Evolutionary conservation across 2,888 invertebrate genomes (phyloP).

Genomic region (Caenorhabditis drosophilae): DNA sequence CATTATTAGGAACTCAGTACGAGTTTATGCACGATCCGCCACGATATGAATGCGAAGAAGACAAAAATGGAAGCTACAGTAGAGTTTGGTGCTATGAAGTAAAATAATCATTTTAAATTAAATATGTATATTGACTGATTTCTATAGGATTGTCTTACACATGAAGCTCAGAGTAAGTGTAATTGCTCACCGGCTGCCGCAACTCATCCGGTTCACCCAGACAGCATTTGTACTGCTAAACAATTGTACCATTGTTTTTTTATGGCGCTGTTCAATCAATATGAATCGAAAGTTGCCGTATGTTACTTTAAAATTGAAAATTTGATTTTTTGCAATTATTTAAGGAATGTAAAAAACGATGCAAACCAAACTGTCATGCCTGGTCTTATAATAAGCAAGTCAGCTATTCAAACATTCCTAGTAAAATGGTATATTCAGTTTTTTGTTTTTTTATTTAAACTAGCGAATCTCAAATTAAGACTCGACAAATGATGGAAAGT

Average conservation of each 20-base stretch:
- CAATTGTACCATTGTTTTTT: conserved; percentile 54
- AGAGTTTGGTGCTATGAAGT: conserved; percentile 62
- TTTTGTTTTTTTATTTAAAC: background rate
- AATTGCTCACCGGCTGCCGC: conserved; percentile 60
- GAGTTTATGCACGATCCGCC: conserved; percentile 67
- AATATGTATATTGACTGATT: no score
- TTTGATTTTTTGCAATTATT: background rate
- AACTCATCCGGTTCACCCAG: conserved; percentile 41
- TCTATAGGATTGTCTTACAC: conserved; percentile 46
- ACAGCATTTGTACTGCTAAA: conserved; percentile 53
- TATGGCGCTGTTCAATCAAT: conserved; percentile 26
- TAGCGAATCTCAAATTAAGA: background rate
- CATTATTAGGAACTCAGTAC: conserved; percentile 61
- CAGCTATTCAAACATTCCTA: conserved; percentile 60
- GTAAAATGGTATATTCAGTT: conserved; percentile 39
- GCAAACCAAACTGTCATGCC: conserved; percentile 60
- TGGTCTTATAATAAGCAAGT: conserved; percentile 61
- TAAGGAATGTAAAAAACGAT: conserved; percentile 51
- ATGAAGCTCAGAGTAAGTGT: conserved; percentile 51
- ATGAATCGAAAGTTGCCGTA: conserved; percentile 15
- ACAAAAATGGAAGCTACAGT: conserved; percentile 51
- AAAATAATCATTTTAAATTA: background rate
- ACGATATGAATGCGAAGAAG: conserved; percentile 50
- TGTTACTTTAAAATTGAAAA: background rate
- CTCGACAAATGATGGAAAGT: conserved; percentile 1